These are phyloP conservation scores for Microtus pennsylvanicus DNA, from an alignment of 2,113 vertebrate species.

Conservation along the genomic window DNA sequence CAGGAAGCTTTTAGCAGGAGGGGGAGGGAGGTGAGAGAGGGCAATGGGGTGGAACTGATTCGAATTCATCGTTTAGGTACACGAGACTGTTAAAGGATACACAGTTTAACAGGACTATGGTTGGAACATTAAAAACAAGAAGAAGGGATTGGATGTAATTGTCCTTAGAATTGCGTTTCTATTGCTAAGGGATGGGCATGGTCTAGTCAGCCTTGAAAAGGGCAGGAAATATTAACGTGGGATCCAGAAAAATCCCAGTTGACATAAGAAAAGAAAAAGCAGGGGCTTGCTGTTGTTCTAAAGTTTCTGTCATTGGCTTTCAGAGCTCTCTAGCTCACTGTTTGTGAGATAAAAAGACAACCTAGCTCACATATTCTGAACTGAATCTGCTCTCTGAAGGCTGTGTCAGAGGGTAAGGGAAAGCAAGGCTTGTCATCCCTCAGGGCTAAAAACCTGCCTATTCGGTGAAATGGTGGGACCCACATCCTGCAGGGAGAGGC, in stretches of 20 bases:
- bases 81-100: background rate
- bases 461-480: background rate
- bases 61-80: background rate
- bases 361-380: constrained; percentile 14
- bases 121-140: background rate
- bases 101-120: background rate
- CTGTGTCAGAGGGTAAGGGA: background rate
- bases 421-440: constrained; percentile 41
- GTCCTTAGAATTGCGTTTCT: constrained; percentile 15
- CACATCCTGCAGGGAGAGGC: background rate
- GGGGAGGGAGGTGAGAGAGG: background rate
- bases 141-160: background rate
- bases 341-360: constrained; percentile 16
- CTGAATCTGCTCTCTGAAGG: background rate
- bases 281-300: background rate
- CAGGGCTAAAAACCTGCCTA: background rate
- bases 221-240: background rate
- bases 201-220: background rate
- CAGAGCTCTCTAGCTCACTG: background rate
- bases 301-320: constrained; percentile 26
- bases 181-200: background rate
- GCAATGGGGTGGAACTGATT: background rate
- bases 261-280: background rate
- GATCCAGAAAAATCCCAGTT: background rate
- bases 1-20: background rate